Percentiles rank a stretch among this genome's conserved stretches.
phyloP scores from a whole-genome alignment of 2,888 invertebrate species.

The Dendrolimus pini region DNA sequence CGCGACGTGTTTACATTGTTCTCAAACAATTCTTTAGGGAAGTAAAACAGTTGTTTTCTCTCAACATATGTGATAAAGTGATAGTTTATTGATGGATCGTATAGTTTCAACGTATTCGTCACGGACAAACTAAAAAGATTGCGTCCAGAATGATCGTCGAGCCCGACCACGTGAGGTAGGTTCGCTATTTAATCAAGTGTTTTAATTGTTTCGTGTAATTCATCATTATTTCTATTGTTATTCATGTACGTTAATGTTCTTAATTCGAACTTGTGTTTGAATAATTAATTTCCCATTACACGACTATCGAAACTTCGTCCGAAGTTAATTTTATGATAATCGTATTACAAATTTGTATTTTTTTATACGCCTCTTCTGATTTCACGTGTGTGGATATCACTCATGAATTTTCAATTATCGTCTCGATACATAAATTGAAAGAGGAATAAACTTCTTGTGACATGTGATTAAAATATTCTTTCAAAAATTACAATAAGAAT shows the following conservation, averaged over 20 bases:
- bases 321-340: conserved; percentile 5
- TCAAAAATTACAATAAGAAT: conserved; percentile 4
- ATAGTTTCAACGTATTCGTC: conserved; percentile 41
- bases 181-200: conserved; percentile 52
- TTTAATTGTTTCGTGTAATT: conserved; percentile 35
- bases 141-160: conserved; percentile 73
- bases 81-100: conserved; percentile 57
- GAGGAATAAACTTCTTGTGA: neutral
- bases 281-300: conserved; percentile 9
- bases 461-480: neutral
- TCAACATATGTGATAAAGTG: conserved; percentile 46
- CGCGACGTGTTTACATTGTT: conserved; percentile 67
- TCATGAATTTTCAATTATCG: conserved; percentile 4
- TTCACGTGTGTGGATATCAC: neutral
- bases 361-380: neutral
- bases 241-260: conserved; percentile 13
- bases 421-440: neutral
- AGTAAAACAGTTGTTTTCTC: conserved; percentile 42
- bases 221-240: conserved; percentile 22
- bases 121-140: conserved; percentile 62
- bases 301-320: conserved; percentile 7
- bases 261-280: conserved; percentile 7
- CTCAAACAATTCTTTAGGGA: conserved; percentile 46
- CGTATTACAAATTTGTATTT: neutral
- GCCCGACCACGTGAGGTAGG: conserved; percentile 73